Percentiles rank a stretch among this genome's conserved stretches.
Conservation (phyloP, 2,888 invertebrate species). For the Ennomos quercinarius region DNA sequence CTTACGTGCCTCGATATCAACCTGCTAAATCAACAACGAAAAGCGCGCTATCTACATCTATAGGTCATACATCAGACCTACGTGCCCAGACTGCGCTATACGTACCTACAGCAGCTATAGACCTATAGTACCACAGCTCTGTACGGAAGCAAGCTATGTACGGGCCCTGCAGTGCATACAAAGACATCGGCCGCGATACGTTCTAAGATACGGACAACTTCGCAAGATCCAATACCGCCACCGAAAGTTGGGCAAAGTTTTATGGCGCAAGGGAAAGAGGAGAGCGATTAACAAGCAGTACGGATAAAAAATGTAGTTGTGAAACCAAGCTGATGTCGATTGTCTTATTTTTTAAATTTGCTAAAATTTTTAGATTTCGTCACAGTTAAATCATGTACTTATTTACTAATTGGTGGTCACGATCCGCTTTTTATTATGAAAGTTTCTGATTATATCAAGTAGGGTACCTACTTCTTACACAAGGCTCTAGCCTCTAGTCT, state of each 20-base stretch:
- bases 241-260: slow-evolving; percentile 45
- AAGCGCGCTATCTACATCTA: slow-evolving; percentile 12
- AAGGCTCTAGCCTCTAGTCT: too few species aligned
- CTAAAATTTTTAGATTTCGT: too few species aligned
- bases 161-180: slow-evolving; percentile 33
- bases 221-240: slow-evolving; percentile 46
- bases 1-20: slow-evolving; percentile 16
- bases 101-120: slow-evolving; percentile 4
- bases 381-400: too few species aligned
- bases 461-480: too few species aligned
- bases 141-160: slow-evolving; percentile 22
- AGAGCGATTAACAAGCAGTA: slow-evolving; percentile 11
- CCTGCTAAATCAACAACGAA: slow-evolving; percentile 20
- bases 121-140: slow-evolving; percentile 1
- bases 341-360: too few species aligned
- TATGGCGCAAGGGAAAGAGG: slow-evolving; percentile 39
- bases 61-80: slow-evolving; percentile 26
- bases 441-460: too few species aligned
- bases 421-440: too few species aligned
- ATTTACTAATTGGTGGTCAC: too few species aligned
- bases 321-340: too few species aligned
- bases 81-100: slow-evolving; percentile 21
- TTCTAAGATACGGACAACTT: slow-evolving; percentile 43
- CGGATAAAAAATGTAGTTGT: too few species aligned
- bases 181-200: slow-evolving; percentile 44